Percentiles rank a stretch among this genome's conserved stretches.
These are phyloP conservation scores for Crypturellus undulatus DNA, from an alignment of 2,113 vertebrate species.

Conservation along the genomic window DNA sequence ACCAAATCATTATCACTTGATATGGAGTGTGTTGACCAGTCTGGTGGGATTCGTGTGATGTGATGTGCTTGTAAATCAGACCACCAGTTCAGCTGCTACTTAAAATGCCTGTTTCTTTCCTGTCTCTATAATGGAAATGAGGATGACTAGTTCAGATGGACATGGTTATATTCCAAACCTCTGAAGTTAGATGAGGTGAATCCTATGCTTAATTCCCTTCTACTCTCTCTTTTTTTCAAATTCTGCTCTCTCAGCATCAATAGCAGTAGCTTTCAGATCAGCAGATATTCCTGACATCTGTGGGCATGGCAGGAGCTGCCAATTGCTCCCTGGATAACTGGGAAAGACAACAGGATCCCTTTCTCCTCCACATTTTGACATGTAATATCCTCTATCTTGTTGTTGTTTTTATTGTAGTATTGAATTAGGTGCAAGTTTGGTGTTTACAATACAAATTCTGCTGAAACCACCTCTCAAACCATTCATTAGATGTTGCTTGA, in stretches of 20 bases:
- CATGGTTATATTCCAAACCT: rapidly evolving
- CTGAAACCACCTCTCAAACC: not conserved
- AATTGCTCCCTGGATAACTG: not conserved
- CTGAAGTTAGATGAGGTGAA: not conserved
- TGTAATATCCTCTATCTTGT: not conserved
- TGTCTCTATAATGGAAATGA: not conserved
- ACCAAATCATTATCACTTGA: not conserved
- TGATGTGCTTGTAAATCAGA: not conserved
- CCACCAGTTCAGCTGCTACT: rapidly evolving
- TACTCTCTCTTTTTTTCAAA: not conserved
- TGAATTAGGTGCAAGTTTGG: not conserved
- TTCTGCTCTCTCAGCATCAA: not conserved
- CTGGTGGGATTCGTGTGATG: not conserved
- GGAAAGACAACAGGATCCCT: not conserved
- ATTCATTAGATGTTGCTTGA: not conserved
- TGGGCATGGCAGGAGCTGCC: not conserved
- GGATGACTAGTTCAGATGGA: not conserved
- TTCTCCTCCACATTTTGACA: not conserved
- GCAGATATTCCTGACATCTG: not conserved
- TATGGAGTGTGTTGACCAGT: not conserved
- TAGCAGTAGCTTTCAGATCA: not conserved
- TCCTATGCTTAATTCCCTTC: not conserved
- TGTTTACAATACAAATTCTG: not conserved
- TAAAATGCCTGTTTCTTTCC: not conserved
- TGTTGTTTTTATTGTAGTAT: not conserved